Conservation (phyloP, 1,140 invertebrate species). For the Drosophila varians region DNA sequence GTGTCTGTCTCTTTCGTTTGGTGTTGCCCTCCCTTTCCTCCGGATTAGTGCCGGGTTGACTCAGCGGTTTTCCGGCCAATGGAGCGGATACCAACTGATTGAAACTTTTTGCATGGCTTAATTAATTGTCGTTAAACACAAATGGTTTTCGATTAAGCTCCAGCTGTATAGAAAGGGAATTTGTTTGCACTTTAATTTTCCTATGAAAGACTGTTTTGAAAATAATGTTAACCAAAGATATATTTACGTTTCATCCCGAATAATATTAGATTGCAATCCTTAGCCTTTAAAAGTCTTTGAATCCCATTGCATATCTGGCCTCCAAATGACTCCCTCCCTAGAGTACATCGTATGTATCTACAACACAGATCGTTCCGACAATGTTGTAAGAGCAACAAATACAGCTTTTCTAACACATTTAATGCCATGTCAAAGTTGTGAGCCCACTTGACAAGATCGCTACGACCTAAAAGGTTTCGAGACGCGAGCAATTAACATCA, state of each 20-base stretch:
- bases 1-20: slow-evolving; percentile 12
- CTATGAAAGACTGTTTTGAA: no score
- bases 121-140: slow-evolving; percentile 3
- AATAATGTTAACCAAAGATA: no score
- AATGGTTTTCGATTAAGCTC: not conserved
- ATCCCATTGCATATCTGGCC: no score
- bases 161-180: not conserved
- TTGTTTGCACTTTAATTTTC: no score
- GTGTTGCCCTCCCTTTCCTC: not conserved
- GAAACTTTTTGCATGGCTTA: not conserved
- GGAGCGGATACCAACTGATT: not conserved
- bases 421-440: slow-evolving; percentile 52
- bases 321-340: no score
- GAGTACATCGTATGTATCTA: no score
- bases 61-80: slow-evolving; percentile 34
- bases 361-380: not conserved
- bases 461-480: slow-evolving; percentile 45
- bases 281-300: no score
- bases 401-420: slow-evolving; percentile 61
- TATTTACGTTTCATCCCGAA: no score
- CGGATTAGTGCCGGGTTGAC: slow-evolving; percentile 38
- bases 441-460: slow-evolving; percentile 47
- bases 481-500: slow-evolving; percentile 62
- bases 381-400: not conserved
- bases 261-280: no score